Evolutionary conservation across 2,888 invertebrate genomes (phyloP).

Genomic region (Tipula vernalis): DNA sequence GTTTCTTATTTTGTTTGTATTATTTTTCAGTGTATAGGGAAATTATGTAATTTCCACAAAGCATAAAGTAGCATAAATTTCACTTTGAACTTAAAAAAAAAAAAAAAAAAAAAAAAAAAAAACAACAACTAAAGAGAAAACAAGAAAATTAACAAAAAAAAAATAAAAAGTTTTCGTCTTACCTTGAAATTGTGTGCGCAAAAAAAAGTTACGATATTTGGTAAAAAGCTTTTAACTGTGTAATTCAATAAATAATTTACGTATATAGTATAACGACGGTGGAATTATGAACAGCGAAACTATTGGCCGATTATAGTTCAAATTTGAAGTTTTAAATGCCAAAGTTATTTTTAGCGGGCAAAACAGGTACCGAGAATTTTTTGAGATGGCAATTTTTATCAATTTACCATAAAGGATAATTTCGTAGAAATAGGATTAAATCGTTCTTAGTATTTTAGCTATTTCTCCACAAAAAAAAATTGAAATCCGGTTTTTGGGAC

Average conservation of each 20-base stretch:
- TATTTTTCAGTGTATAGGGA: background rate
- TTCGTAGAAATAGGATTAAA: too few species aligned
- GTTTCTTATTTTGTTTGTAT: background rate
- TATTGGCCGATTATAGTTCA: background rate
- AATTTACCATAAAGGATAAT: too few species aligned
- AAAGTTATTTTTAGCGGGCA: too few species aligned
- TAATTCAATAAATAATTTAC: background rate
- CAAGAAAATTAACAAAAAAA: background rate
- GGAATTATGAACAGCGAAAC: background rate
- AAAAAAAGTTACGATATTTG: background rate
- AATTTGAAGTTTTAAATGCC: too few species aligned
- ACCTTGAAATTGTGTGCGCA: background rate
- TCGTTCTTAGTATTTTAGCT: too few species aligned
- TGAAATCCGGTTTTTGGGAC: too few species aligned
- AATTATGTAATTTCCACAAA: slow-evolving; percentile 4
- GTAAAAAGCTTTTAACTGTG: background rate
- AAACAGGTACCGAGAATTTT: too few species aligned
- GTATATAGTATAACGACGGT: background rate
- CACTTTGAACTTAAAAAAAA: background rate
- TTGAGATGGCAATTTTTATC: too few species aligned
- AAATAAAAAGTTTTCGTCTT: background rate
- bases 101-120: background rate
- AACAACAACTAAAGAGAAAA: background rate
- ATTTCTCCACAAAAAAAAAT: too few species aligned
- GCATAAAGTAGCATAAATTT: background rate